Base-by-base conservation (phyloP, 2,797 vertebrate species). In the Malurus leucopterus region DNA sequence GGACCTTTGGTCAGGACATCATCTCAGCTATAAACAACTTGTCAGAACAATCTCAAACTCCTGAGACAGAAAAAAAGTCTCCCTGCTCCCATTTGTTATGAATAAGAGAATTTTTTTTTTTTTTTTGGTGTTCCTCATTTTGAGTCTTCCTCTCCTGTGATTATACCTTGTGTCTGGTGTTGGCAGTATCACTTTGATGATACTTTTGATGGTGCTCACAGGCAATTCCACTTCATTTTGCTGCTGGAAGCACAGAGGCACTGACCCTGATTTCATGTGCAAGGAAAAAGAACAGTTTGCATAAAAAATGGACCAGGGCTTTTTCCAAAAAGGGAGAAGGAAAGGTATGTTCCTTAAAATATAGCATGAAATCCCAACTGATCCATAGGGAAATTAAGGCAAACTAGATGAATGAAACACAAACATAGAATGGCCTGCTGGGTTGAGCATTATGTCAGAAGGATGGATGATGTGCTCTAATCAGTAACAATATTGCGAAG, bases 371-470 rank as follows among this genome's bases (percentile, higher is more conserved):
- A 79, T 69, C 38, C n/a, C 21, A 86, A 32, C 18, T 44, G 40
- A 65, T 92, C 82, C 55, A 78, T 67, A 17, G 86, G 84, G 81
- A 90, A 95, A 92, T 92, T 72, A 67, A 12, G 81, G 58, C n/a
- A 90, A 91, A 80, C n/a, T 72, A 92, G 80, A 71, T 74, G 69
- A 92, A 86, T 69, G 81, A 79, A 91, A 57, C 18, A 80, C 40
- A 82, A 84, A 68, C 36, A 54, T 8, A 53, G 75, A 77, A 49
- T 22, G 69, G 22, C 65, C 69, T 90, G 24, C 73, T 83, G 55
- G 59, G 44, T 70, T 4, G 19, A 83, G 27, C 27, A 19, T 73
- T 72, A 24, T 88, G 70, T 70, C 65, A 70, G 92, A 92, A 92
- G 46, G 76, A 92, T 89, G 77, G 72, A 85, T 85, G 76, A 32